Evolutionary conservation across 2,113 vertebrate genomes (phyloP), one percentile per base, ranked within the genome.

Genomic region (Sturnus vulgaris): DNA sequence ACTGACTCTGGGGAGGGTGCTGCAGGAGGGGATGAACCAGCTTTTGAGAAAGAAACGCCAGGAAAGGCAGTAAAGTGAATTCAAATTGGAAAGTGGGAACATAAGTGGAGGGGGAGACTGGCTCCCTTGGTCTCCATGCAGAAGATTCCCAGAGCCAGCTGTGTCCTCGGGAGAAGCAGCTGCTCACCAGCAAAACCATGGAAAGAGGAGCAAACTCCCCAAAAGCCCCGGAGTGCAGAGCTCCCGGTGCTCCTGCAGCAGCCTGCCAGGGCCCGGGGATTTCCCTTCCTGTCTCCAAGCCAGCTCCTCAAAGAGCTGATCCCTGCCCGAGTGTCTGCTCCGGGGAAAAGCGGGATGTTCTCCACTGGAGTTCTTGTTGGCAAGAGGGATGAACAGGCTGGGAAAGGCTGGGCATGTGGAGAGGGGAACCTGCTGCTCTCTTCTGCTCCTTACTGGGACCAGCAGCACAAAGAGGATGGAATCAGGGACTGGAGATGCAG

Each of bases 261-360:
- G 56, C 75, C 86, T 88, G 88, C 85, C 93, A 64, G 66, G 49
- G 63, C 1, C 71, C 3, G 21, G 90, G 90, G 88, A 93, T 92
- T 96, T 82, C 90, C 95, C 82, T 80, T 18, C 71, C 85, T 24
- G 0, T 50, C 61, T 37, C 68, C 44, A 37, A 76, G 66, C 57
- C 90, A 90, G 68, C 61, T 64, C 33, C 87, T 75, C 73, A 16
- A 31, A 71, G 50, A 76, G 81, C 95, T 72, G 85, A 82, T 82
- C 92, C 88, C 70, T 8, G 37, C 79, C 12, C 10, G 11, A 60
- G 37, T 6, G 42, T 0, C 84, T 82, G 90, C 63, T 93, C 90
- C 15, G 0, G 18, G 71, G 82, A 73, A 92, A 68, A 40, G 59
- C 90, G 88, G 92, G 75, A 61, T 80, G 46, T 2, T 14, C 82